Conservation (phyloP, 2,797 vertebrate genomes). For the Picus viridis region DNA sequence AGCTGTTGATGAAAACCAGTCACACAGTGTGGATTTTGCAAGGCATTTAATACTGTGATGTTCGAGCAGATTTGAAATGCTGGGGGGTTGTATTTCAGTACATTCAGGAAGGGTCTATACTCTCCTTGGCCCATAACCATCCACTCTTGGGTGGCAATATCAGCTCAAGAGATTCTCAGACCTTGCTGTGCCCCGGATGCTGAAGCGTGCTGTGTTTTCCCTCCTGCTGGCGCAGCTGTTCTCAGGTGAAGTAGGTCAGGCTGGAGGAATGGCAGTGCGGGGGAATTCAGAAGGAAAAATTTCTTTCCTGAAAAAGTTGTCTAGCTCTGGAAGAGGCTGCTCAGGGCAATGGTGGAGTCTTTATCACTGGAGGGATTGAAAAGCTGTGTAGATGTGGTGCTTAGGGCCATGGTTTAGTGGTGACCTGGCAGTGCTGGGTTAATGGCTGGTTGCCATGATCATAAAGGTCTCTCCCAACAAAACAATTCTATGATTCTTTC, state of each 20-base stretch:
- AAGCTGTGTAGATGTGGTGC: too few relatives aligned
- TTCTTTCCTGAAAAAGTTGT: too few relatives aligned
- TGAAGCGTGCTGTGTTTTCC: not conserved
- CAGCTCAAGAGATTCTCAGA: not conserved
- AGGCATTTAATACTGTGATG: not conserved
- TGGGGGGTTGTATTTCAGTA: not conserved
- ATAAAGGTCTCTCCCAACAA: too few relatives aligned
- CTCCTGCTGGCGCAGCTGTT: not conserved
- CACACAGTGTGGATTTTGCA: fast-evolving
- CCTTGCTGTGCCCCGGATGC: not conserved
- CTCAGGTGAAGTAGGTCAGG: not conserved
- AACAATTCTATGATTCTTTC: not conserved
- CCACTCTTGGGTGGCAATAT: not conserved
- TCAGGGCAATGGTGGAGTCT: too few relatives aligned
- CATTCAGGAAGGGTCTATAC: fast-evolving
- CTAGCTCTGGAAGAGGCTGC: too few relatives aligned
- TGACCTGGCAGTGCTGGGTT: too few relatives aligned
- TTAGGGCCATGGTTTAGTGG: too few relatives aligned
- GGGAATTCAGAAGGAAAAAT: too few relatives aligned
- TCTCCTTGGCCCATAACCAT: fast-evolving
- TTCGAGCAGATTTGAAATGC: not conserved
- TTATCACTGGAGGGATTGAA: too few relatives aligned
- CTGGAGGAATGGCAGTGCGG: not conserved
- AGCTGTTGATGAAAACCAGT: not conserved
- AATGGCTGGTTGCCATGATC: too few relatives aligned